phyloP scores from a whole-genome alignment of 2,888 invertebrate species.

The Cheilosia variabilis region DNA sequence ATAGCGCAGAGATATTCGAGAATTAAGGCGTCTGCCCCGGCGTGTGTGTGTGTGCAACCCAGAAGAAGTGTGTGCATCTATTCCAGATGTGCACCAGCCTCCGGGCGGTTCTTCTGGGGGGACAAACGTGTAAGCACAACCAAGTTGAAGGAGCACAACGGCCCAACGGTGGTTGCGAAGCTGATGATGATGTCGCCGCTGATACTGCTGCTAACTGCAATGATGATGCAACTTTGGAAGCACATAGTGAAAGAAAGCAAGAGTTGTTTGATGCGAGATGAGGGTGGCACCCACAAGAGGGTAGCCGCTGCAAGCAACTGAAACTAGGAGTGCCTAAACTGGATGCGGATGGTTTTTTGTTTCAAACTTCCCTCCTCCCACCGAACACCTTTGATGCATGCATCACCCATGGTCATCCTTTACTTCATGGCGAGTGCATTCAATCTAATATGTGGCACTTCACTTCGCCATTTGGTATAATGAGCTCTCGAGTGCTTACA shows the following conservation, averaged over 20 bases:
- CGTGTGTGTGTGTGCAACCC: slow-evolving; percentile 19
- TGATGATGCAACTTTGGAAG: slow-evolving; percentile 69
- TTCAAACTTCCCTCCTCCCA: neutral
- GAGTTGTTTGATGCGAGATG: slow-evolving; percentile 55
- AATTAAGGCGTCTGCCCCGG: slow-evolving; percentile 42
- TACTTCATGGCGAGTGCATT: slow-evolving; percentile 30
- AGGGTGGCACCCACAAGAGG: slow-evolving; percentile 28
- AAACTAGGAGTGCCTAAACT: neutral
- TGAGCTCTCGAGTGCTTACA: slow-evolving; percentile 18
- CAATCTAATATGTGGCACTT: slow-evolving; percentile 3
- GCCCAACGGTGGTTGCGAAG: slow-evolving; percentile 23
- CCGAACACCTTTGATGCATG: no score
- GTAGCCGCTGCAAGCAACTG: neutral
- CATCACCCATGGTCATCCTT: slow-evolving; percentile 17
- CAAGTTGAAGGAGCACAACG: slow-evolving; percentile 35
- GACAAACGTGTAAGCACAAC: slow-evolving; percentile 58
- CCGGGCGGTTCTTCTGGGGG: slow-evolving; percentile 53
- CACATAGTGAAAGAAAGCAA: slow-evolving; percentile 67
- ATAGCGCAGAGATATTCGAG: slow-evolving; percentile 54
- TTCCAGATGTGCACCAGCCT: slow-evolving; percentile 74
- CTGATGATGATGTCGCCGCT: slow-evolving; percentile 68
- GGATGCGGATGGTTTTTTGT: neutral
- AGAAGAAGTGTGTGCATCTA: slow-evolving; percentile 68
- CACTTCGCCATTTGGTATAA: slow-evolving; percentile 3
- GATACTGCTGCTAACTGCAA: slow-evolving; percentile 60